Evolutionary conservation across 2,888 invertebrate genomes (phyloP).

Genomic region (Pachliopta kotzebuea): DNA sequence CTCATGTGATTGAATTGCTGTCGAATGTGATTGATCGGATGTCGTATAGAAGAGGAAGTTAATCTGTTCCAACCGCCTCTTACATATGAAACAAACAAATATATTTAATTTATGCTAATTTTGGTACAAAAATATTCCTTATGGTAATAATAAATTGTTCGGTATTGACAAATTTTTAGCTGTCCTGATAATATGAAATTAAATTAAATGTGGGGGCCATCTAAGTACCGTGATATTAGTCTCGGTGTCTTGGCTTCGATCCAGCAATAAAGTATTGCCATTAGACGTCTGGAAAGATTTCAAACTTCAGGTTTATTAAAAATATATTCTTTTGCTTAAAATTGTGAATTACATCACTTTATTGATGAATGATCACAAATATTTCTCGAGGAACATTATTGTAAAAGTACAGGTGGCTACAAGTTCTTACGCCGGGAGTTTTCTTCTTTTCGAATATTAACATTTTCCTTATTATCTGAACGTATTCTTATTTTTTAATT

Average conservation of each 20-base stretch:
- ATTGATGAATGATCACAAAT: too few species aligned
- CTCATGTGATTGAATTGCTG: conserved; percentile 12
- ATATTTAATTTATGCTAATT: background rate
- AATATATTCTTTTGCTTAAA: background rate
- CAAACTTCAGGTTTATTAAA: conserved; percentile 14
- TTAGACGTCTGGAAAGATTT: conserved; percentile 18
- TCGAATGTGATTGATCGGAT: conserved; percentile 18
- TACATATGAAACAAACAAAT: background rate
- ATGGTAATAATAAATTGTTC: too few species aligned
- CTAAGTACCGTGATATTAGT: background rate
- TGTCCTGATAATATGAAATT: too few species aligned
- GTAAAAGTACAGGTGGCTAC: too few species aligned
- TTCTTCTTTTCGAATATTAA: too few species aligned
- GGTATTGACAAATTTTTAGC: too few species aligned
- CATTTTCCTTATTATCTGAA: too few species aligned
- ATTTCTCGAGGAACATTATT: too few species aligned
- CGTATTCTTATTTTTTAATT: too few species aligned
- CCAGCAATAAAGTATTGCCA: conserved; percentile 12
- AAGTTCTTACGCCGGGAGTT: too few species aligned
- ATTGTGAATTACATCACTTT: too few species aligned
- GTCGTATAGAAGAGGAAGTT: conserved; percentile 4
- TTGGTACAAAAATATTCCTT: background rate
- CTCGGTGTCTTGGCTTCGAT: conserved; percentile 8
- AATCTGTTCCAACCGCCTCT: conserved; percentile 7
- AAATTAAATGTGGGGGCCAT: too few species aligned